Percentiles rank a stretch among this genome's conserved stretches.
These are phyloP conservation scores for Laupala kohalensis DNA, from an alignment of 1,140 invertebrate genomes.

Conservation along the genomic window DNA sequence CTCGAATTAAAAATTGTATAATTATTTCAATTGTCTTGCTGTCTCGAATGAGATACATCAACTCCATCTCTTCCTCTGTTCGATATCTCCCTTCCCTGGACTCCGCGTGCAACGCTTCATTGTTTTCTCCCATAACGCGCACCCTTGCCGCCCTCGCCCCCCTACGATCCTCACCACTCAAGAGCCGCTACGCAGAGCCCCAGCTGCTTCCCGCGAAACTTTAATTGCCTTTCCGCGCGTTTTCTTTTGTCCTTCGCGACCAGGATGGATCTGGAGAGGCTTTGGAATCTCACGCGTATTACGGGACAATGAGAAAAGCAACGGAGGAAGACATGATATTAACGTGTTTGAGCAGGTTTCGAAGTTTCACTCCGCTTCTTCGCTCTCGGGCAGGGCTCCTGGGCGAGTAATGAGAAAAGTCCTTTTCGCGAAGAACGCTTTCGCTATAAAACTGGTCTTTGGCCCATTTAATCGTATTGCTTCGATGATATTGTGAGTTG, in stretches of 20 bases:
- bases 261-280: neutral
- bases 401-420: neutral
- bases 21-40: no score
- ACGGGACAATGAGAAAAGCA: neutral
- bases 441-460: neutral
- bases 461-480: neutral
- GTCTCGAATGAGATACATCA: no score
- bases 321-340: neutral
- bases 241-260: neutral
- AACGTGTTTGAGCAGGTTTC: neutral
- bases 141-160: neutral
- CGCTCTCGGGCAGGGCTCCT: neutral
- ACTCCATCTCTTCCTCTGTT: no score
- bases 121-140: neutral
- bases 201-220: neutral
- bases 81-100: no score
- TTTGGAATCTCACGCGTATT: neutral
- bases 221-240: neutral
- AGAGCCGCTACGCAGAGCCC: no score
- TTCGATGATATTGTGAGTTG: neutral
- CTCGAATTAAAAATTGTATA: no score
- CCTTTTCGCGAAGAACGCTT: neutral
- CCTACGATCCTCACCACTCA: no score
- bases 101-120: no score
- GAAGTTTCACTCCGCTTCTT: neutral